Evolutionary conservation across 2,797 vertebrate species (phyloP).

Genomic region (Rhabdophis nuchalis): DNA sequence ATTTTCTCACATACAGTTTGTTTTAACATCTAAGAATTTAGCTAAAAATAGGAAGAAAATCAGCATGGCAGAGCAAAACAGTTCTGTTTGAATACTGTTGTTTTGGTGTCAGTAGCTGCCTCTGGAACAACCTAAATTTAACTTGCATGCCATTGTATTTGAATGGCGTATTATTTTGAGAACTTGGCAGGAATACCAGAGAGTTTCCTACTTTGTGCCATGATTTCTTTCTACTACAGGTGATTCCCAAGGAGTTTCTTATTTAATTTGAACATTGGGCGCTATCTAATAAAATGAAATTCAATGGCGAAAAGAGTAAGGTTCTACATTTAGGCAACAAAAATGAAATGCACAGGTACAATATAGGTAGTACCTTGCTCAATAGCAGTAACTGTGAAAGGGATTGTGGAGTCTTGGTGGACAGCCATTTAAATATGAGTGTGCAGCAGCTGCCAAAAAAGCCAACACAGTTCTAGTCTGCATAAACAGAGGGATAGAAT

Average conservation of each 20-base stretch:
- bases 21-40: slow-evolving; percentile 24
- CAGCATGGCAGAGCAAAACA: slow-evolving; percentile 40
- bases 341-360: too few species aligned
- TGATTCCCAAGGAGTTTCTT: slow-evolving; percentile 21
- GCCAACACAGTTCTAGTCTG: too few species aligned
- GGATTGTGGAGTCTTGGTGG: too few species aligned
- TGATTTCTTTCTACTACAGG: slow-evolving; percentile 33
- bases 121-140: slow-evolving; percentile 51
- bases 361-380: too few species aligned
- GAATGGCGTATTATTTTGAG: slow-evolving; percentile 31
- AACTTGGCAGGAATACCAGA: slow-evolving; percentile 35
- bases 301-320: too few species aligned
- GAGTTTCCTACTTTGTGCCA: slow-evolving; percentile 17
- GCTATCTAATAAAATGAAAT: too few species aligned
- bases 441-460: too few species aligned
- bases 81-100: slow-evolving; percentile 36
- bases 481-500: too few species aligned
- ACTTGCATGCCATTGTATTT: slow-evolving; percentile 48
- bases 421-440: too few species aligned
- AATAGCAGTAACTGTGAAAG: too few species aligned
- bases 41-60: slow-evolving; percentile 41
- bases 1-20: slow-evolving; percentile 10
- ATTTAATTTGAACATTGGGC: too few species aligned
- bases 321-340: too few species aligned
- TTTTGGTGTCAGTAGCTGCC: slow-evolving; percentile 37